Base-by-base conservation (phyloP, 2,888 invertebrate species). In the Conus canariensis region DNA sequence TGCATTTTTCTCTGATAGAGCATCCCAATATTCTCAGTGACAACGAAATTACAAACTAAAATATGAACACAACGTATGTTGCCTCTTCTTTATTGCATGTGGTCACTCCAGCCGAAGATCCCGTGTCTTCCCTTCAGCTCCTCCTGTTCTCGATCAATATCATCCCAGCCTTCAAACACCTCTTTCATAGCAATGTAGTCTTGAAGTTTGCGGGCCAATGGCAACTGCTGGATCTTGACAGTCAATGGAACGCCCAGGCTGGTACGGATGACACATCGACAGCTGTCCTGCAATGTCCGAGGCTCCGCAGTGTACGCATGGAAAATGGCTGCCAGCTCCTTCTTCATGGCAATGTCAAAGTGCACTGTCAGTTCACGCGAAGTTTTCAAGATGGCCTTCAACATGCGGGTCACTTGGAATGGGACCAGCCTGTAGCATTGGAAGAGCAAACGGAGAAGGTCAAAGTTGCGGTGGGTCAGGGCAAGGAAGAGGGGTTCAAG, bases 401-500 rank as follows among this genome's bases (percentile, higher is more conserved):
- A 91, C 60, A 93, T 91, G 60, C 91, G 92, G 19, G 96, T 93
- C 1, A 91, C 93, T 56, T 91, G 90, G 80, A 93, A 92, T 10
- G 95, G 95, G n/a, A 93, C 90, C 59, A 90, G 90, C 80, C 93
- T 93, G 89, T 95, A 95, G 89, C 95, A 95, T 16, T 92, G 88
- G 16, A 95, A 90, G n/a, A 96, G 89, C 80, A 95, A 88, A 88
- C 94, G 92, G 83, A 95, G 91, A 90, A 95, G 92, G 80, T 95
- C 93, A 19, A 95, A 87, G 94, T 95, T 94, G 92, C 95, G 95
- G 91, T 95, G 95, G 80, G 95, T 94, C 90, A 96, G 91, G 64
- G 95, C 95, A 77, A 94, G 91, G 91, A 95, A 96, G 64, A 96
- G 90, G 7, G 96, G 96, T 90, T 96, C 95, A 87, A 95, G 93